Base-by-base conservation (phyloP, 2,888 invertebrate genomes). In the Caenorhabditis imperialis region DNA sequence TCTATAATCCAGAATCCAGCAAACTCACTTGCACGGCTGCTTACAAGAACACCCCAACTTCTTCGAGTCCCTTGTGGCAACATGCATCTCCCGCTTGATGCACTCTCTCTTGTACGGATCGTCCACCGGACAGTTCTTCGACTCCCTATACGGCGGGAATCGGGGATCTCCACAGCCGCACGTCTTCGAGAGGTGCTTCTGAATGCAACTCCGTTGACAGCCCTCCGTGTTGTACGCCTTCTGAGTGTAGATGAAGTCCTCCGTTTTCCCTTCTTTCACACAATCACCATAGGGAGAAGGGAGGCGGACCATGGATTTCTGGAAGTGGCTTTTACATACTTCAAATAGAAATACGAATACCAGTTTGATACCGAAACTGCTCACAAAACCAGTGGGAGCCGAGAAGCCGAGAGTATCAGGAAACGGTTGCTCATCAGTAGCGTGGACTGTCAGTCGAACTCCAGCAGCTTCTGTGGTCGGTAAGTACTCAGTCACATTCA, bases 101-200 rank as follows among this genome's bases (percentile, higher is more conserved):
- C 87, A 87, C 30, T 78, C 79, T 50, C 86, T 61, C 38, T 81
- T 78, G 3, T 73, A 62, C 2, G 85, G 80, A 62, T 85, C 81
- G 51, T 82, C 85, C 1, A 84, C 83, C 1, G 83, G 86, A 63
- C 87, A 87, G 45, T 84, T 85, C n/a, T 74, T 71, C 8, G 60
- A 58, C 30, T 78, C 75, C 42, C 69, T 57, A 38, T 78, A 83
- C 1, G 72, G 67, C 1, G 87, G 87, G 62, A 84, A 88, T 6
- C 86, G 61, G 0, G 87, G 87, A 75, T 88, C 87, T n/a, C 85
- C 86, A 60, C 88, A 88, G 12, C 84, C 84, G 51, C 88, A 88
- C 14, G 61, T 70, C 7, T 54, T 27, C 12, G 84, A 75, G 16
- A 87, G 62, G 50, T 80, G 79, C 23, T 79, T 70, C 40, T 75